Conservation (phyloP, 2,797 vertebrate species). For the Melanotaenia nigrans region DNA sequence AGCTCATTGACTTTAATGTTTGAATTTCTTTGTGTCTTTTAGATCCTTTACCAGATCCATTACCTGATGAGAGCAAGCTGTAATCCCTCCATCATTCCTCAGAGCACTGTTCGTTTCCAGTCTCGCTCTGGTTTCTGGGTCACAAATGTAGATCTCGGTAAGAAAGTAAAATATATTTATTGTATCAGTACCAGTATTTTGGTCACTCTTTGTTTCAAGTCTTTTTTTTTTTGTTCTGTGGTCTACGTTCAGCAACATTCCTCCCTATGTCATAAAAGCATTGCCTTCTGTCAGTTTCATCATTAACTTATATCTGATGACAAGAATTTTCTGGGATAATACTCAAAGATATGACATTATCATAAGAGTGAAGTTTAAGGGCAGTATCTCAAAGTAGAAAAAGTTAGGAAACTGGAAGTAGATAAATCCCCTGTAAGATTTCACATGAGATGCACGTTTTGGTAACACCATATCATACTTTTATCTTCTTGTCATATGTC, state of each 20-base stretch:
- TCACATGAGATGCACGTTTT: not conserved
- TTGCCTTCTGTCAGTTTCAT: not conserved
- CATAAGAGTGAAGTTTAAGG: not conserved
- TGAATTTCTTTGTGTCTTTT: conserved; percentile 2
- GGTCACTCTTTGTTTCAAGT: not conserved
- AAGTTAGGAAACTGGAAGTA: not conserved
- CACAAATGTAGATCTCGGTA: conserved; percentile 85
- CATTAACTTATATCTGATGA: too few species aligned
- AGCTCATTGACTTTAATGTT: not conserved
- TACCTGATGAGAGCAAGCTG: conserved; percentile 85
- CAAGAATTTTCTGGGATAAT: not conserved
- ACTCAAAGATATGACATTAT: not conserved
- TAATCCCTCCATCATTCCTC: conserved; percentile 82
- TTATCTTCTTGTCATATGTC: conserved; percentile 3
- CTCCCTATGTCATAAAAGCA: not conserved
- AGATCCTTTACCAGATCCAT: conserved; percentile 87
- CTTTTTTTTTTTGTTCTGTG: not conserved
- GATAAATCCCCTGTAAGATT: not conserved
- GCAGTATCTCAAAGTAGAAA: not conserved
- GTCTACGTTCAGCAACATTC: not conserved
- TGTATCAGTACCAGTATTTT: not conserved
- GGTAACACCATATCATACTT: not conserved
- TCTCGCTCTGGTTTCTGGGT: conserved; percentile 86
- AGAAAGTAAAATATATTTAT: conserved; percentile 41
- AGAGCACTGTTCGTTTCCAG: conserved; percentile 85